Percentiles rank a stretch among this genome's conserved stretches.
Conservation (phyloP, 2,888 invertebrate genomes). For the Malthinus flaveolus region DNA sequence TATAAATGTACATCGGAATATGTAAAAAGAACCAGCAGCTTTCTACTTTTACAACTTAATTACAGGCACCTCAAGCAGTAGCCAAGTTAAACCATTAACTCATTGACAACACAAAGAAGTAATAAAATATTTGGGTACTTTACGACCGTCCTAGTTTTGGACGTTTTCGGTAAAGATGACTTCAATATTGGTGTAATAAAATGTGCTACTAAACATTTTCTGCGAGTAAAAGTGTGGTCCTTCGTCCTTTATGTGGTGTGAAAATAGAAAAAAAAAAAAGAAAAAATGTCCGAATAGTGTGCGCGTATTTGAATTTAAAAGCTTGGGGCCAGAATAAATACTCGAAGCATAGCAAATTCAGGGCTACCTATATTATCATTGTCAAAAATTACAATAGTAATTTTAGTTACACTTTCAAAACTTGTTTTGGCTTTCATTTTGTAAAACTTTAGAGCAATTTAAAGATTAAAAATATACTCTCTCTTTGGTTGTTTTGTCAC, state of each 20-base stretch:
- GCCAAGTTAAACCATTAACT: conserved; percentile 7
- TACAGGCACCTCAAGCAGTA: conserved; percentile 16
- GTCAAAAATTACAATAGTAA: conserved; percentile 11
- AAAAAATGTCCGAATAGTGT: no score
- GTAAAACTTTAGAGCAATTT: background rate
- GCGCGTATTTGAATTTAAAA: no score
- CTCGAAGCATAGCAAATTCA: conserved; percentile 44
- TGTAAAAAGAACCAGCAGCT: conserved; percentile 11
- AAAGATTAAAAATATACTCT: no score
- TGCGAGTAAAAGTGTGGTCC: background rate
- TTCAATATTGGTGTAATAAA: conserved; percentile 10
- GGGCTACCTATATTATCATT: conserved; percentile 34
- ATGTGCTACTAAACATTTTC: background rate
- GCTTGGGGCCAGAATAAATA: conserved; percentile 35
- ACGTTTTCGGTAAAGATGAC: conserved; percentile 1
- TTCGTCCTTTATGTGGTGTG: background rate
- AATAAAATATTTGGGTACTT: conserved; percentile 19
- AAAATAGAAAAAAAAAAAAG: background rate
- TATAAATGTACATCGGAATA: conserved; percentile 3
- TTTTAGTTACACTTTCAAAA: conserved; percentile 7
- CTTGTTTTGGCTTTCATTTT: background rate
- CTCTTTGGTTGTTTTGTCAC: no score
- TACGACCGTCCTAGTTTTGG: conserved; percentile 19
- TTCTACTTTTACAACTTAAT: conserved; percentile 30
- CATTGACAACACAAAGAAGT: conserved; percentile 14